phyloP scores from a whole-genome alignment of 2,797 vertebrate genomes.

The Sparus aurata region DNA sequence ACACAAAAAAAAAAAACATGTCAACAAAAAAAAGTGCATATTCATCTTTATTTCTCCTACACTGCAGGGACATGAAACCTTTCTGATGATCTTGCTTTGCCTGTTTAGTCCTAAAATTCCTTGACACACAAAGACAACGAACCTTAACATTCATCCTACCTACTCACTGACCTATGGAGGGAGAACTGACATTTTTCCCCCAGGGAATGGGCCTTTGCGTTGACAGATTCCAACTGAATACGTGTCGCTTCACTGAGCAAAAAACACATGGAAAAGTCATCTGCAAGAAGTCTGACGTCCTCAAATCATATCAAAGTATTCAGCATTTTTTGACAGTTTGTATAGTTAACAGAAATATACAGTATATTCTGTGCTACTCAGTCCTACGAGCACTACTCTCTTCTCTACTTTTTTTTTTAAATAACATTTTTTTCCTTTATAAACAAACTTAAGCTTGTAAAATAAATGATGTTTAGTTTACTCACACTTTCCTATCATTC shows the following conservation, averaged over 20 bases:
- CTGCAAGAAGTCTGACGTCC: slow-evolving; percentile 34
- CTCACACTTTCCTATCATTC: slow-evolving; percentile 98
- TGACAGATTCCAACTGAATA: slow-evolving; percentile 69
- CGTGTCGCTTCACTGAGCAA: slow-evolving; percentile 74
- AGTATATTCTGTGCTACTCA: slow-evolving; percentile 35
- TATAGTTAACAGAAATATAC: not conserved
- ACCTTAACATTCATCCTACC: slow-evolving; percentile 56
- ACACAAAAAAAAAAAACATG: not conserved
- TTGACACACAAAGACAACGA: slow-evolving; percentile 46
- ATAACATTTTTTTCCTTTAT: not conserved
- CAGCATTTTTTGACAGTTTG: slow-evolving; percentile 6
- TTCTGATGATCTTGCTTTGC: not conserved
- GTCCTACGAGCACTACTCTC: not conserved
- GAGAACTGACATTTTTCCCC: slow-evolving; percentile 72
- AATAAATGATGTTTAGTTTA: slow-evolving; percentile 40
- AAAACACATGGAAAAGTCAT: slow-evolving; percentile 60
- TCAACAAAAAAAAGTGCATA: not conserved
- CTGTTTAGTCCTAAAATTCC: slow-evolving; percentile 14
- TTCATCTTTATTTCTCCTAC: not conserved
- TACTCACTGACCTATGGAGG: slow-evolving; percentile 78
- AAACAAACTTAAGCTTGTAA: no score
- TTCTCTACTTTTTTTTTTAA: slow-evolving; percentile 3
- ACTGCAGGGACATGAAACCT: not conserved
- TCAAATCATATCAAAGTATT: not conserved
- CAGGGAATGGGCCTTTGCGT: slow-evolving; percentile 69